Evolutionary conservation across 1,140 invertebrate species (phyloP).

Genomic region (Euura lappo): DNA sequence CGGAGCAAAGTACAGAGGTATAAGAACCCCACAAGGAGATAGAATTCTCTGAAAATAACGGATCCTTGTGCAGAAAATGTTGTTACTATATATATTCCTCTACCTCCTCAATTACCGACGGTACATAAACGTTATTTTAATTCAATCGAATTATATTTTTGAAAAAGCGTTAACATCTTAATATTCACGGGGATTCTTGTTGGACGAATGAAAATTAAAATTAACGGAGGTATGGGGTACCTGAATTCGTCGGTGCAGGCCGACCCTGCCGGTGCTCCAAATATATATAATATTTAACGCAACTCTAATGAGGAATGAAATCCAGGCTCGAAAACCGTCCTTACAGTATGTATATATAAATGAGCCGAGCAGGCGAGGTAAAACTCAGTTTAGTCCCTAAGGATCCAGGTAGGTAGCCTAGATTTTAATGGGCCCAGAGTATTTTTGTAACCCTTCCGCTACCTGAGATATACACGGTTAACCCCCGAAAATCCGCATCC

Average conservation of each 20-base stretch:
- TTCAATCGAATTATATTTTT: too few species aligned
- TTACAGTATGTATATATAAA: neutral
- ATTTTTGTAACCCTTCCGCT: constrained; percentile 30
- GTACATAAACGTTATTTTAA: too few species aligned
- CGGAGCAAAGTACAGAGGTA: constrained; percentile 1
- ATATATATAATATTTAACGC: constrained; percentile 47
- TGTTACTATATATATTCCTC: too few species aligned
- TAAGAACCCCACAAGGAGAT: neutral
- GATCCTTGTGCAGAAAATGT: neutral
- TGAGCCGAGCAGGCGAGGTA: neutral
- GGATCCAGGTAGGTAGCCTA: constrained; percentile 41
- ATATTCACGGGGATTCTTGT: too few species aligned
- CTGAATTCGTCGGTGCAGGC: neutral
- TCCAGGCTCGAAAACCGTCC: constrained; percentile 17
- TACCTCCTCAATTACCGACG: too few species aligned
- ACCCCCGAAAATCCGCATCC: constrained; percentile 24
- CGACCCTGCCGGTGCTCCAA: constrained; percentile 14
- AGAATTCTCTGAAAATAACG: neutral
- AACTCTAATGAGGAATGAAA: constrained; percentile 52
- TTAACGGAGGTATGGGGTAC: too few species aligned
- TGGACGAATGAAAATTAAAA: too few species aligned
- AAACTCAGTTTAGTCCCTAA: neutral
- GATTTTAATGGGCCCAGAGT: constrained; percentile 48
- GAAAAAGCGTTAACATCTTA: too few species aligned
- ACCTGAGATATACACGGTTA: constrained; percentile 35